phyloP scores from a whole-genome alignment of 2,797 vertebrate genomes.

The Bucorvus abyssinicus region DNA sequence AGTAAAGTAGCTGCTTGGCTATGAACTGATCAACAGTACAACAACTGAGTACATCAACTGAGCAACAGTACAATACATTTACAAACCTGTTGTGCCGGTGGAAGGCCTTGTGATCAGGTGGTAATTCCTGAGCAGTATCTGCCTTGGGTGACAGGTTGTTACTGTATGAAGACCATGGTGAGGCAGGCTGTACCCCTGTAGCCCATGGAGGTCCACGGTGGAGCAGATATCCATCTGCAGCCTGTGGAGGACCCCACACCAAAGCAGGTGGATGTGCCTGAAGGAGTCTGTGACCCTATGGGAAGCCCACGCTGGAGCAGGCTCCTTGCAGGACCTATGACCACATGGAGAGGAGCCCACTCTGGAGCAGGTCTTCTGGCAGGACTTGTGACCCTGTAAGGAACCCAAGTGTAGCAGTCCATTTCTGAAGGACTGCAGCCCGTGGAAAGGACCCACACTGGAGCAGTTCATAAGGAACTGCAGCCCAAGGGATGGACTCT shows the following conservation, averaged over 20 bases:
- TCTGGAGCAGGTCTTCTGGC: not conserved
- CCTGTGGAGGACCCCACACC: fast-evolving
- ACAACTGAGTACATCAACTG: not conserved
- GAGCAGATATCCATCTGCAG: not conserved
- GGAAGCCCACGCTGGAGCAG: not conserved
- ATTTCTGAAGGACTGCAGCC: not conserved
- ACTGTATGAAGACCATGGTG: not conserved
- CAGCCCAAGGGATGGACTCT: not conserved
- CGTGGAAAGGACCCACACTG: not conserved
- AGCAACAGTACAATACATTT: not conserved
- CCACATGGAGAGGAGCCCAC: not conserved
- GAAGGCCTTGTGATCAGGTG: not conserved
- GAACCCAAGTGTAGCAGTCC: not conserved
- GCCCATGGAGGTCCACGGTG: not conserved
- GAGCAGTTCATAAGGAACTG: not conserved
- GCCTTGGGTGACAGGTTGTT: not conserved
- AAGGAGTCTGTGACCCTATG: not conserved
- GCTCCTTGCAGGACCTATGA: not conserved
- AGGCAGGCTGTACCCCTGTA: not conserved
- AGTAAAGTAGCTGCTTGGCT: not conserved
- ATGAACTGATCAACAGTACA: not conserved
- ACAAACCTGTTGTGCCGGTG: not conserved
- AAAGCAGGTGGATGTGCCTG: not conserved
- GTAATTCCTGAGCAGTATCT: not conserved
- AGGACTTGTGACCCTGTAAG: not conserved